These are phyloP conservation scores for Reinhardtius hippoglossoides DNA, from an alignment of 2,113 vertebrate genomes.

Conservation along the genomic window DNA sequence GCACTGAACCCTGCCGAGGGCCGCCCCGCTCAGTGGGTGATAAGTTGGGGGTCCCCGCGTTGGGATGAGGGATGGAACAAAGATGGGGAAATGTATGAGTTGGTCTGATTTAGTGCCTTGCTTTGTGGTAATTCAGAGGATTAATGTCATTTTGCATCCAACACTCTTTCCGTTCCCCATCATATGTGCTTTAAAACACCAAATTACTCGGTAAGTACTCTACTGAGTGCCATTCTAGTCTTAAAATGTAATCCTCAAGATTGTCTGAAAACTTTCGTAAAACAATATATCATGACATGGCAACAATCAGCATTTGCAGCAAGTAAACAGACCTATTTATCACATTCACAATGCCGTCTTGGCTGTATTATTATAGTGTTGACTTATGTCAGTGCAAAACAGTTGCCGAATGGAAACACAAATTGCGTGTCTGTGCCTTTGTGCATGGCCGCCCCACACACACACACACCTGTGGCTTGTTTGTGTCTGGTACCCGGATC, in stretches of 20 bases:
- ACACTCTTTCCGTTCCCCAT: too few species aligned
- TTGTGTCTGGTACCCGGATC: constrained; percentile 51
- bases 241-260: neutral
- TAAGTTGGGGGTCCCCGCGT: neutral
- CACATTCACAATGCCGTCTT: neutral
- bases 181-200: too few species aligned
- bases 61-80: constrained; percentile 14
- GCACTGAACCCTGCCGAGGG: neutral
- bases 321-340: neutral
- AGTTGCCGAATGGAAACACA: neutral
- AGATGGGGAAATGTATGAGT: neutral
- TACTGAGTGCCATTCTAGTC: neutral
- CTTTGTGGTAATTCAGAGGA: constrained; percentile 34
- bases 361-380: constrained; percentile 2
- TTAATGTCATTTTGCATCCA: neutral
- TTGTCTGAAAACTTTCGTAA: neutral
- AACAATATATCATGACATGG: neutral
- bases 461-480: constrained; percentile 64
- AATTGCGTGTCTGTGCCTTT: neutral
- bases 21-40: constrained; percentile 9
- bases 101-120: constrained; percentile 1
- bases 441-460: neutral
- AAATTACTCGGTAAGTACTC: too few species aligned
- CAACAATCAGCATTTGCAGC: neutral
- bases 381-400: constrained; percentile 20